Base-by-base conservation (phyloP, 2,888 invertebrate genomes). In the Trichogramma dendrolimi region DNA sequence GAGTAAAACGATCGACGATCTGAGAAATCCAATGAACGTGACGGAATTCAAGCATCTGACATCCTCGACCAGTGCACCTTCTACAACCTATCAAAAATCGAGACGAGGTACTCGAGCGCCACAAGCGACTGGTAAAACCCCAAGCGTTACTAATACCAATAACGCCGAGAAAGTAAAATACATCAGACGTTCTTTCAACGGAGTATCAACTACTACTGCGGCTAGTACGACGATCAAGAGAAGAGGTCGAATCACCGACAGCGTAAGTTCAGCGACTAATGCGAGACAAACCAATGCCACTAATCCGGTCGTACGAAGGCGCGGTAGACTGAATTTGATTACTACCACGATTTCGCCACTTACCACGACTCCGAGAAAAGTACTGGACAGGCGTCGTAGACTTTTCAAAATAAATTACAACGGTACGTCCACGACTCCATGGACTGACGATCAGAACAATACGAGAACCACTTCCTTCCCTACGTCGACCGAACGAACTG, bases 401-500 rank as follows among this genome's bases (percentile, higher is more conserved):
- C 51, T 62, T 4, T 55, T 47, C 38, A 52, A 50, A 58, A 44
- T 43, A 41, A 10, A 53, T n/a, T 10, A 58, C 6, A 52, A 38
- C 4, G 42, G 4, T 0, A n/a, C 50, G 38, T 43, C 4, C 14
- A 11, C 10, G 2, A 27, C 27, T 27, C 27, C 27, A 7, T 7
- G 44, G 38, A 64, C 39, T 4, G n/a, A 38, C 7, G n/a, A 42
- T 5, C 60, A 4, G 7, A 27, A 4, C 2, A 11, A 44, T 1
- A 64, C 61, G 11, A 62, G 58, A 11, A 47, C 40, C 2, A 38
- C 52, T 5, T 56, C 65, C 1, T 3, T 54, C 4, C 58, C 58
- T 7, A 55, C 69, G 5, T 69, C 72, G 0, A 68, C 68, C 27
- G 68, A 60, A 8, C 67, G 67, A 65, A 69, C 71, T 1, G 50